Percentiles rank a stretch among this genome's conserved stretches.
These are phyloP conservation scores for Ceratina japonica DNA, from an alignment of 1,140 invertebrate genomes.

Conservation along the genomic window DNA sequence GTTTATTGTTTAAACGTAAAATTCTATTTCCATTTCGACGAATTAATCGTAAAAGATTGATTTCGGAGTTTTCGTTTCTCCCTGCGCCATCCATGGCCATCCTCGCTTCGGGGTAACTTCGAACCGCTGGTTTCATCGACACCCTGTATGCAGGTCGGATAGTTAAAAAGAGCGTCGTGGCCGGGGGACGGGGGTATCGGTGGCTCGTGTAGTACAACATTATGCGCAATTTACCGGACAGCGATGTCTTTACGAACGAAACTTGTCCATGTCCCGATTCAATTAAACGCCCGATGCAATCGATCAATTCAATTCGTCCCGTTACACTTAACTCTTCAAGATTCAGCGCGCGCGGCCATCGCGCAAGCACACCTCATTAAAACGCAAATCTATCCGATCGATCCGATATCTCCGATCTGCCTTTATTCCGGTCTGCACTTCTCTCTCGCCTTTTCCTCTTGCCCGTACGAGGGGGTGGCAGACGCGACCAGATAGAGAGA, in stretches of 20 bases:
- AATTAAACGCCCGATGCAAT: conserved; percentile 43
- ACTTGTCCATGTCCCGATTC: conserved; percentile 38
- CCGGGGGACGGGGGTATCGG: neutral
- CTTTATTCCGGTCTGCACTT: conserved; percentile 41
- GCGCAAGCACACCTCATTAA: conserved; percentile 50
- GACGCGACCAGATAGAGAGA: too few species aligned
- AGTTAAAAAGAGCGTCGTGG: neutral
- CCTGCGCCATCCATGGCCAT: too few species aligned
- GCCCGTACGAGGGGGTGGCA: conserved; percentile 10
- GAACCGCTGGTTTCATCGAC: too few species aligned
- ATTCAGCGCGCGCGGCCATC: conserved; percentile 37
- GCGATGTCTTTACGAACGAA: conserved; percentile 7
- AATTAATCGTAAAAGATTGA: too few species aligned
- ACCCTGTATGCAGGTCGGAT: too few species aligned
- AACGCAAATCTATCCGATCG: conserved; percentile 53
- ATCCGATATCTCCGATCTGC: conserved; percentile 46
- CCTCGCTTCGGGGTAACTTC: too few species aligned
- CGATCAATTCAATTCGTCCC: conserved; percentile 53
- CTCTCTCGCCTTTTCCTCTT: conserved; percentile 18
- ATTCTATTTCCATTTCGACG: too few species aligned
- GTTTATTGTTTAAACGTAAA: too few species aligned
- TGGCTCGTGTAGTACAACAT: conserved; percentile 15
- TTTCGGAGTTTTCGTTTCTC: too few species aligned
- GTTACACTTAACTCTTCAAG: conserved; percentile 47
- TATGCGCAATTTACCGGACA: conserved; percentile 28